Evolutionary conservation across 2,113 vertebrate species (phyloP).

Genomic region (Hoplias malabaricus): DNA sequence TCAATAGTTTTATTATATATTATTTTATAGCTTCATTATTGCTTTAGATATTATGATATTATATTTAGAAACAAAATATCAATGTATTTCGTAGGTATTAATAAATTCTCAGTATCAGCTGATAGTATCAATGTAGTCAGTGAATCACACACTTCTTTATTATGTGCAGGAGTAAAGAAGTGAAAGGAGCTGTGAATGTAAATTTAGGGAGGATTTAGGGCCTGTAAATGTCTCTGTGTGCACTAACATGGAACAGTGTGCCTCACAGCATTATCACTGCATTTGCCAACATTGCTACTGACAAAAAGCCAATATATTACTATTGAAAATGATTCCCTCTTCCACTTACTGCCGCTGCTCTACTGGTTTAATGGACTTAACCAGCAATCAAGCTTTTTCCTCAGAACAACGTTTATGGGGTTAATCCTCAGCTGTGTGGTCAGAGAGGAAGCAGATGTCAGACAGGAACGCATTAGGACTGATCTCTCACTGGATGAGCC

Average conservation of each 20-base stretch:
- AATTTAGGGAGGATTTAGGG: neutral
- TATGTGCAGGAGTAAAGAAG: neutral
- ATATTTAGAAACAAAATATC: no score
- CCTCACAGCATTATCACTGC: conserved; percentile 1
- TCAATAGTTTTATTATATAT: no score
- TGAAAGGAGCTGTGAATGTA: neutral
- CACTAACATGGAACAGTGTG: conserved; percentile 24
- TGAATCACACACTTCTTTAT: neutral
- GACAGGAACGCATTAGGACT: conserved; percentile 30
- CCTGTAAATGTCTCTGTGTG: conserved; percentile 14
- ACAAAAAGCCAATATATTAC: conserved; percentile 8
- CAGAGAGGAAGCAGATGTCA: conserved; percentile 55
- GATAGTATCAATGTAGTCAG: neutral
- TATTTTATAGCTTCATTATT: no score
- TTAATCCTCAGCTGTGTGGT: conserved; percentile 42
- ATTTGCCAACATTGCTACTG: neutral
- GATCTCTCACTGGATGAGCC: conserved; percentile 27
- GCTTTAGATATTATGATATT: no score
- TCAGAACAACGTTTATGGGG: conserved; percentile 24
- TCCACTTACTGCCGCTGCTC: conserved; percentile 6
- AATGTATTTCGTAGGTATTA: no score
- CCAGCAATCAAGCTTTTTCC: conserved; percentile 32
- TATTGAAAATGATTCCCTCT: conserved; percentile 10
- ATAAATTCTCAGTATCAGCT: neutral
- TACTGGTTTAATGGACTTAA: conserved; percentile 32